Base-by-base conservation (phyloP, 2,888 invertebrate genomes). In the Cylindroiulus punctatus region DNA sequence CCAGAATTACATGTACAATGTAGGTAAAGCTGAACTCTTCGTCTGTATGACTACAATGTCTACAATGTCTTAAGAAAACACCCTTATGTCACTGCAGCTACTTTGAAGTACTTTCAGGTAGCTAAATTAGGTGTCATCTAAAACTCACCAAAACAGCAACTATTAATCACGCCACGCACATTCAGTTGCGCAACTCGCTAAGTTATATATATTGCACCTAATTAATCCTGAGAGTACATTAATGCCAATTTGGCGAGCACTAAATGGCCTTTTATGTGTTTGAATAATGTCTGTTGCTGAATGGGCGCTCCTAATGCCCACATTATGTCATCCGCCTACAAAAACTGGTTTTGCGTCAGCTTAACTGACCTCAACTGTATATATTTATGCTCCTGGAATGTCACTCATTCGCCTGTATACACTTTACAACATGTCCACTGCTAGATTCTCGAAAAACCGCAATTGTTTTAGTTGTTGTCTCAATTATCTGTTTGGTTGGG, bases 251-350 rank as follows among this genome's bases (percentile, higher is more conserved):
- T 65, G 65, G 65, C 22, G 10, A 65, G 65, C 19, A 4, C 26
- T 26, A 65, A 65, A 65, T 65, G 22, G 65, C 65, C 65, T 65
- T 65, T 22, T 65, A 65, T 22, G 3, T 65, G 65, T 65, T 65
- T 22, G 65, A 22, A 65, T 22, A 26, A 65, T 65, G 26, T 65
- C 26, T 65, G 26, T 7, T 65, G 65, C 26, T 65, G 22, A 65
- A 65, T 65, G 12, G 1, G 44, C 44, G 44, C 44, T 44, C 10
- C 12, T 44, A 65, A 26, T 26, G 22, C 65, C 12, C 65, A 26
- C n/a, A 65, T 65, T 65, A 57, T 57, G 65, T 26, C 65, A 65
- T 65, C 65, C 26, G 26, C 26, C 26, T 65, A 26, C 26, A 65
- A 65, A 10, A 65, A 65, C 65, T 65, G n/a, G 65, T 65, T 65